A percentile compares a stretch with the other conserved stretches of the same genome.
Evolutionary conservation across 2,888 invertebrate species (phyloP).

Genomic region (Chrysolina americana): DNA sequence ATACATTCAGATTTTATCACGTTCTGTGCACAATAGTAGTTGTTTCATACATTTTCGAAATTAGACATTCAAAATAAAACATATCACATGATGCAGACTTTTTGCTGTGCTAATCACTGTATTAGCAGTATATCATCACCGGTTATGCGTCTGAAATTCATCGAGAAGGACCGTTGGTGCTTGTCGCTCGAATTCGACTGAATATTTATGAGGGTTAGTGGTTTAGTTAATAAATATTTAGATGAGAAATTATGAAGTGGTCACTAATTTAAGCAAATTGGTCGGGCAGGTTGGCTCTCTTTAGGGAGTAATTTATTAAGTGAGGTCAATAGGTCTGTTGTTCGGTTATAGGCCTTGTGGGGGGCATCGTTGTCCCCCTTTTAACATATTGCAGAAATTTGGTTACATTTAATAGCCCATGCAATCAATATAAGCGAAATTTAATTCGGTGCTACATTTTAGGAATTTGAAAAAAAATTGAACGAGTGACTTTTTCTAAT

Average conservation of each 20-base stretch:
- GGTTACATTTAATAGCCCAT: background rate
- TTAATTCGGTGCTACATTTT: too few relatives aligned
- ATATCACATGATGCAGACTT: too few relatives aligned
- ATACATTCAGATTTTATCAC: too few relatives aligned
- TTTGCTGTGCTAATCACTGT: background rate
- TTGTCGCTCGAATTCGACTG: background rate
- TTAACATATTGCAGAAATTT: background rate
- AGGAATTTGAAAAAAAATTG: too few relatives aligned
- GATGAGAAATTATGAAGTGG: conserved; percentile 26
- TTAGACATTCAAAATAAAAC: too few relatives aligned
- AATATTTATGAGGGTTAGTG: conserved; percentile 35
- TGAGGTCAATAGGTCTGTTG: conserved; percentile 1
- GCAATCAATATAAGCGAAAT: too few relatives aligned
- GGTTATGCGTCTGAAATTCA: conserved; percentile 10
- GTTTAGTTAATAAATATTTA: conserved; percentile 31
- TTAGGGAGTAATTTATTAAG: conserved; percentile 16
- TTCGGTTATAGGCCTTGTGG: background rate
- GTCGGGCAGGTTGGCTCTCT: conserved; percentile 18
- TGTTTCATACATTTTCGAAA: too few relatives aligned
- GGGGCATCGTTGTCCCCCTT: background rate
- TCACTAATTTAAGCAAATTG: conserved; percentile 29
- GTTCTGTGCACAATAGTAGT: too few relatives aligned
- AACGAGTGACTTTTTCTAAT: too few relatives aligned
- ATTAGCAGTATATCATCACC: background rate
- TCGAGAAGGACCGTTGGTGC: conserved; percentile 11